Conservation (phyloP, 2,113 vertebrate genomes). For the Tragulus kanchil region DNA sequence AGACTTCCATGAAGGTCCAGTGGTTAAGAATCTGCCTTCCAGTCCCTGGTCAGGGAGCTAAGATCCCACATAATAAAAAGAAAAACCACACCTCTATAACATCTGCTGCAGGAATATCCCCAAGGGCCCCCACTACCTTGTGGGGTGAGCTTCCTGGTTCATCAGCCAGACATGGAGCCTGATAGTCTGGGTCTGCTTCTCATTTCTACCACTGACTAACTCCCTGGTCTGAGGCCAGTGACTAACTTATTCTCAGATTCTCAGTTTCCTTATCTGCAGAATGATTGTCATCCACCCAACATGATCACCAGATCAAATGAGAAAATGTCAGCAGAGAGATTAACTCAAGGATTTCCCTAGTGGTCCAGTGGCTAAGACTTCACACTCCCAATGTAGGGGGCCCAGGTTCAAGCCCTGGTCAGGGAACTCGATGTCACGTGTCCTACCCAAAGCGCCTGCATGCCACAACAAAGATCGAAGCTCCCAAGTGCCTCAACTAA, state of each 20-base stretch:
- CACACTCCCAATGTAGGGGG: neutral
- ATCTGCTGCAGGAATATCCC: neutral
- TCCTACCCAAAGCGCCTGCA: neutral
- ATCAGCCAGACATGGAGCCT: neutral
- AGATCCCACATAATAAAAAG: neutral
- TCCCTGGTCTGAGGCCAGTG: neutral
- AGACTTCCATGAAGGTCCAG: neutral
- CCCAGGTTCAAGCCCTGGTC: neutral
- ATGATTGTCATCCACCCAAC: neutral
- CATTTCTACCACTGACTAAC: neutral
- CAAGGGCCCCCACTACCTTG: neutral
- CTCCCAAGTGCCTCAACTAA: neutral
- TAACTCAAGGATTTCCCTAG: neutral
- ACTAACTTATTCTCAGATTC: neutral
- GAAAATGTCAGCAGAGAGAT: neutral
- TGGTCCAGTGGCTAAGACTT: neutral
- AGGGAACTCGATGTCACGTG: neutral
- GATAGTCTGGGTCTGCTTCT: neutral
- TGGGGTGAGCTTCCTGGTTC: neutral
- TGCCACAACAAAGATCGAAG: neutral
- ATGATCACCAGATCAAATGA: neutral
- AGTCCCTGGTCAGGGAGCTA: neutral
- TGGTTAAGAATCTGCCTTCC: neutral
- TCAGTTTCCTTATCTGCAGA: slow-evolving; percentile 33
- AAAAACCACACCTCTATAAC: too few species aligned